Evolutionary conservation across 2,797 vertebrate genomes (phyloP).

Genomic region (Chrysocyon brachyurus): DNA sequence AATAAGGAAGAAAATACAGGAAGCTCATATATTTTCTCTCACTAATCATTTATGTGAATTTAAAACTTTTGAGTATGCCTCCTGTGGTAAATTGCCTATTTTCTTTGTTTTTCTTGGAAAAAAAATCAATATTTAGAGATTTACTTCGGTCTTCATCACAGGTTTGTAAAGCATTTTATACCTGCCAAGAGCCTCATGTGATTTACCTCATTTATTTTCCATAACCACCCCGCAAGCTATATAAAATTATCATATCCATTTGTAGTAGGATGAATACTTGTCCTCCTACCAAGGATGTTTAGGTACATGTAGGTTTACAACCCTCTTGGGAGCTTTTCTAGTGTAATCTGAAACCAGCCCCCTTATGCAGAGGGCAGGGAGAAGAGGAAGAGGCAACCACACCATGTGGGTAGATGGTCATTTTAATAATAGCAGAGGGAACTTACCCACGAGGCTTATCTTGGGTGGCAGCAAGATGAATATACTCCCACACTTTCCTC

Average conservation of each 20-base stretch:
- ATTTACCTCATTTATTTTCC: constrained; percentile 39
- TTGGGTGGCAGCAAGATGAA: background rate
- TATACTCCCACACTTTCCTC: background rate
- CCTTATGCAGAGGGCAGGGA: background rate
- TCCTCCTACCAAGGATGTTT: background rate
- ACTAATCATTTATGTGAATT: constrained; percentile 34
- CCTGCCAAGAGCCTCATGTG: background rate
- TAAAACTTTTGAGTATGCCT: constrained; percentile 33
- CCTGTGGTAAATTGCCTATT: constrained; percentile 14
- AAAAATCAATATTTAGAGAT: constrained; percentile 11
- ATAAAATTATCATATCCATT: background rate
- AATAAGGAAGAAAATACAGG: constrained; percentile 45
- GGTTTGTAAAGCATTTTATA: constrained; percentile 36
- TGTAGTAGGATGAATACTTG: background rate
- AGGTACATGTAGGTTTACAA: background rate
- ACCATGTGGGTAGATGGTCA: background rate
- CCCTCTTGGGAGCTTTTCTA: background rate
- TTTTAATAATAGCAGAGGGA: background rate
- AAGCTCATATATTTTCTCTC: constrained; percentile 1
- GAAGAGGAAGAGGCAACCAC: background rate
- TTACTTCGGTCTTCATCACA: constrained; percentile 21
- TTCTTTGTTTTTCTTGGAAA: constrained; percentile 12
- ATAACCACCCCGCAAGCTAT: background rate
- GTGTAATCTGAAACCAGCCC: background rate
- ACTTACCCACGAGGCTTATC: background rate